A percentile compares a stretch with the other conserved stretches of the same genome.
phyloP scores from a whole-genome alignment of 2,888 invertebrate genomes.

The Drosophila nr. perissopoda region DNA sequence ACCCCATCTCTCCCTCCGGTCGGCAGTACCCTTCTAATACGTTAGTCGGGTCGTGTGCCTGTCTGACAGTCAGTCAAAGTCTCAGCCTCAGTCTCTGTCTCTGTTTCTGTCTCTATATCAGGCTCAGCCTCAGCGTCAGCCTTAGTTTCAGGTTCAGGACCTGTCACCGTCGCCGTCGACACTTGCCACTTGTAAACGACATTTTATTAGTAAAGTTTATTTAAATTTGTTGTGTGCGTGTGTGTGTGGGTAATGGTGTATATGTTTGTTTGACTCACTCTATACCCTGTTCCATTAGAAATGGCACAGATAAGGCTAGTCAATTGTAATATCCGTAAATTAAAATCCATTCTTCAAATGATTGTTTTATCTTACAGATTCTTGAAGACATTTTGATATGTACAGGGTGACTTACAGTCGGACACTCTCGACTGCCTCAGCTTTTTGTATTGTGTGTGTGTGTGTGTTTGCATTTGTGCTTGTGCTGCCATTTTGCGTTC shows the following conservation, averaged over 20 bases:
- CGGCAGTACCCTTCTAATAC: slow-evolving; percentile 27
- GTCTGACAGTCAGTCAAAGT: slow-evolving; percentile 52
- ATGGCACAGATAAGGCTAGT: background rate
- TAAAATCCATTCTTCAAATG: background rate
- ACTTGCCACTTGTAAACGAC: slow-evolving; percentile 79
- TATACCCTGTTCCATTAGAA: background rate
- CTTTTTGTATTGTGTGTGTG: slow-evolving; percentile 15
- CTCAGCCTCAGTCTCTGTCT: slow-evolving; percentile 12
- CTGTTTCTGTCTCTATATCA: background rate
- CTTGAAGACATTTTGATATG: background rate
- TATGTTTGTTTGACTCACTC: background rate
- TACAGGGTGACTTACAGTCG: slow-evolving; percentile 2
- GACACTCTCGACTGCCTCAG: background rate
- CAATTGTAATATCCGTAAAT: background rate
- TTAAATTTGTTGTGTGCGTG: slow-evolving; percentile 67
- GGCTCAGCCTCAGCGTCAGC: slow-evolving; percentile 8
- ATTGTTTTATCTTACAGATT: background rate
- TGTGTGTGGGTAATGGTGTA: slow-evolving; percentile 3
- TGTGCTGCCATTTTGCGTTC: slow-evolving; percentile 63
- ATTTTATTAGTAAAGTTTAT: slow-evolving; percentile 80
- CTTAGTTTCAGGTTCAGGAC: slow-evolving; percentile 24
- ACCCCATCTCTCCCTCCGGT: background rate
- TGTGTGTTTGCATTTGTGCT: slow-evolving; percentile 42
- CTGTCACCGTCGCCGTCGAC: slow-evolving; percentile 60
- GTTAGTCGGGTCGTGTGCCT: slow-evolving; percentile 34